Conservation (phyloP, 2,113 vertebrate species). For the Hypanus sabinus region DNA sequence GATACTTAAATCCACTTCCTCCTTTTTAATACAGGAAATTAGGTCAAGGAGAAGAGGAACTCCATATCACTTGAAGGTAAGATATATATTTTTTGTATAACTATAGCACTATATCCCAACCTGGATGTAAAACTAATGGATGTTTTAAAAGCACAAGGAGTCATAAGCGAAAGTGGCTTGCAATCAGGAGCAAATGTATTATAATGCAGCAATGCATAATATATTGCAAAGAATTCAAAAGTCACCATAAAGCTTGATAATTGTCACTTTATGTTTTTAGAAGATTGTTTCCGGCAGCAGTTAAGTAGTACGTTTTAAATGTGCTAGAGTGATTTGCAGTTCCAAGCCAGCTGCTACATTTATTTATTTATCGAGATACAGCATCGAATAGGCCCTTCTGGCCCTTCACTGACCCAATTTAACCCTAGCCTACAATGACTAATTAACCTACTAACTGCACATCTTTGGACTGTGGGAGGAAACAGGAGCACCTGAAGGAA, state of each 20-base stretch:
- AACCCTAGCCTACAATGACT: no score
- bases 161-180: constrained; percentile 1
- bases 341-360: constrained; percentile 30
- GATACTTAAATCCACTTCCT: not conserved
- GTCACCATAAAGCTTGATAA: constrained; percentile 27
- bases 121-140: constrained; percentile 11
- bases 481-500: no score
- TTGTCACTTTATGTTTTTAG: constrained; percentile 4
- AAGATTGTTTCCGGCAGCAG: constrained; percentile 35
- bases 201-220: constrained; percentile 35
- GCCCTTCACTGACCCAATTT: no score
- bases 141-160: not conserved
- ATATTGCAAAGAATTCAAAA: constrained; percentile 26
- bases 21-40: constrained; percentile 17
- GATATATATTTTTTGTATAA: not conserved
- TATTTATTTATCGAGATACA: not conserved
- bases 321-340: constrained; percentile 35
- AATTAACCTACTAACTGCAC: no score
- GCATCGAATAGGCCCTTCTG: no score
- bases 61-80: not conserved
- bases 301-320: constrained; percentile 34
- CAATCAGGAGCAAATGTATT: constrained; percentile 4
- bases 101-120: not conserved
- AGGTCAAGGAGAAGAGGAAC: not conserved
- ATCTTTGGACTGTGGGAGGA: no score